phyloP scores from a whole-genome alignment of 2,888 invertebrate genomes.

The Microctonus aethiopoides region DNA sequence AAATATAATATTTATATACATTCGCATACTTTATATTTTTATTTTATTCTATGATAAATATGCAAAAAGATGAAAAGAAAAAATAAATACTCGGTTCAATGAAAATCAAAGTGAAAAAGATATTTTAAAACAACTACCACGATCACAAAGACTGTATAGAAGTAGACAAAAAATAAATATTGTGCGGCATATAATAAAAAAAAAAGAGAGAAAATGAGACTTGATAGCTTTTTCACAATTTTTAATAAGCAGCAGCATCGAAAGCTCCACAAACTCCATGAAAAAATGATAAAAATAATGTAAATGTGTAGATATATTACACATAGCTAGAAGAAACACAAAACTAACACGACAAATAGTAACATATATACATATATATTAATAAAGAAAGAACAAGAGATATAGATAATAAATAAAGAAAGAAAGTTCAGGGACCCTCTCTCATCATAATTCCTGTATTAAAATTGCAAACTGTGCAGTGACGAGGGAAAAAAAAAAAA shows the following conservation, averaged over 20 bases:
- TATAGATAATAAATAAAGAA: constrained; percentile 15
- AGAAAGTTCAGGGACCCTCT: constrained; percentile 35
- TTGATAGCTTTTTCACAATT: constrained; percentile 48
- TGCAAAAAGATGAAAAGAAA: too few relatives aligned
- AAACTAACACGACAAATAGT: constrained; percentile 1
- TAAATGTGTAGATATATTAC: constrained; percentile 37
- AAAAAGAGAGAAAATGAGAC: constrained; percentile 19
- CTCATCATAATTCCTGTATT: constrained; percentile 53
- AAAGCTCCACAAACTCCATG: constrained; percentile 36
- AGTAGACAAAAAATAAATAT: neutral
- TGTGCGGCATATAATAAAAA: neutral
- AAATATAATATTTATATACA: neutral
- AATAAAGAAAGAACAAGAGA: constrained; percentile 18
- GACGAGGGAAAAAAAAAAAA: constrained; percentile 10
- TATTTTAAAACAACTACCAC: neutral
- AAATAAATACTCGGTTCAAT: neutral
- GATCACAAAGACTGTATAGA: constrained; percentile 5
- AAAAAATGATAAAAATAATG: constrained; percentile 48
- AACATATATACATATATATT: neutral
- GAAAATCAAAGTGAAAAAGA: constrained; percentile 17
- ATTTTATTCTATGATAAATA: too few relatives aligned
- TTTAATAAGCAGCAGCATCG: constrained; percentile 56
- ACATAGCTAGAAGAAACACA: constrained; percentile 7
- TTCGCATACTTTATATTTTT: constrained; percentile 1
- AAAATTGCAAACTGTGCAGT: constrained; percentile 58